Percentiles rank a stretch among this genome's conserved stretches.
phyloP scores from a whole-genome alignment of 2,888 invertebrate species.

The Diploptera punctata region DNA sequence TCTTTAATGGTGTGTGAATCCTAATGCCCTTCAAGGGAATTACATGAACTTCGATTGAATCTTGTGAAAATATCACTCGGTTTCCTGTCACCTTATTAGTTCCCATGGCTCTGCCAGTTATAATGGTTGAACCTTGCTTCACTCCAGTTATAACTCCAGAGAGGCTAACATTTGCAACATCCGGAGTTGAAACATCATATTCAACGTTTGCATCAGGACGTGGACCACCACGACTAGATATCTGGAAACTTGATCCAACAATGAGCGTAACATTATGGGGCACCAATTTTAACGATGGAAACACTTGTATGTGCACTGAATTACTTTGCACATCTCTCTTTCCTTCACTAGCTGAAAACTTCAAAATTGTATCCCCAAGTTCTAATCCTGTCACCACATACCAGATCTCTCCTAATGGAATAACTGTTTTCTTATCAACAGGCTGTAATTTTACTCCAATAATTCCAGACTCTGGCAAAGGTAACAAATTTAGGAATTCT shows the following conservation, averaged over 20 bases:
- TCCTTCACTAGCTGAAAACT: conserved; percentile 59
- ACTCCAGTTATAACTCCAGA: conserved; percentile 69
- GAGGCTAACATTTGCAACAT: conserved; percentile 57
- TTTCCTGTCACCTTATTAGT: conserved; percentile 66
- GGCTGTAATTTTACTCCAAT: conserved; percentile 53
- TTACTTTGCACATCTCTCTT: conserved; percentile 61
- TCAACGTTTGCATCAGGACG: conserved; percentile 69
- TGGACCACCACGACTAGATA: conserved; percentile 73
- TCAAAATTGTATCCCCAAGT: conserved; percentile 67
- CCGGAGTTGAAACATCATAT: conserved; percentile 59
- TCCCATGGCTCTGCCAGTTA: conserved; percentile 62
- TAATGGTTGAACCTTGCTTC: conserved; percentile 47
- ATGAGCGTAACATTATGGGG: conserved; percentile 76
- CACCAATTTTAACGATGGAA: conserved; percentile 72
- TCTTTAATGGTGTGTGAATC: conserved; percentile 70
- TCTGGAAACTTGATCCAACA: conserved; percentile 74
- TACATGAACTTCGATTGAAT: conserved; percentile 71
- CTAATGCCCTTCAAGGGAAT: conserved; percentile 70
- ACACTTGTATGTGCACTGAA: conserved; percentile 67
- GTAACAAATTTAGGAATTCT: conserved; percentile 46
- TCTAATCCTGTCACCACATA: conserved; percentile 63
- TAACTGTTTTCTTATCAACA: conserved; percentile 7
- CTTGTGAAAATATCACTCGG: conserved; percentile 68
- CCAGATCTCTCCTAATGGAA: conserved; percentile 48
- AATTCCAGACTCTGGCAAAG: conserved; percentile 49